A percentile compares a stretch with the other conserved stretches of the same genome.
Conservation (phyloP, 2,888 invertebrate species). For the Biston stratarius region DNA sequence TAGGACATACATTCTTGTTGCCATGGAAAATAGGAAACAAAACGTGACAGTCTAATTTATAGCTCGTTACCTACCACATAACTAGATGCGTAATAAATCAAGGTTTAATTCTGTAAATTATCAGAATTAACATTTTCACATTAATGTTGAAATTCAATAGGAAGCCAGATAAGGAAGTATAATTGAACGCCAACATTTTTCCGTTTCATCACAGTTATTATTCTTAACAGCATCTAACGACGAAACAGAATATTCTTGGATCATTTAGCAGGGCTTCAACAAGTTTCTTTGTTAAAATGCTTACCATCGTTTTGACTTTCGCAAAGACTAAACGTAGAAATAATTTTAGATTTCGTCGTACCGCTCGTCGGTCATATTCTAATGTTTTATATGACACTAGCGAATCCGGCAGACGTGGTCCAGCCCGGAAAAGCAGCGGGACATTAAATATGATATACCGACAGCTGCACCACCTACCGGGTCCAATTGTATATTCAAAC, state of each 20-base stretch:
- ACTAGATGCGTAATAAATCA: constrained; percentile 52
- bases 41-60: constrained; percentile 60
- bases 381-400: background rate
- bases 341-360: too few species aligned
- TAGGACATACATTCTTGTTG: background rate
- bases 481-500: too few species aligned
- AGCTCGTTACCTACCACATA: constrained; percentile 49
- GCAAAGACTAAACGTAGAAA: too few species aligned
- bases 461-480: too few species aligned
- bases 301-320: too few species aligned
- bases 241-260: too few species aligned
- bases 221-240: too few species aligned
- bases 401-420: background rate
- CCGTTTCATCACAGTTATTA: background rate
- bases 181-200: background rate
- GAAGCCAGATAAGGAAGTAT: constrained; percentile 10
- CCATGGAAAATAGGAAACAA: constrained; percentile 7
- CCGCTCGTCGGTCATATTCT: too few species aligned
- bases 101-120: constrained; percentile 51
- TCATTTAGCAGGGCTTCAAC: too few species aligned
- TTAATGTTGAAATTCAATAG: constrained; percentile 30
- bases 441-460: too few species aligned
- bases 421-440: background rate
- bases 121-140: constrained; percentile 47
- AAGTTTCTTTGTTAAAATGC: too few species aligned